Evolutionary conservation across 35 echinoderm and acorn worm species (phyloP).

Genomic region (Chiridota heheva): DNA sequence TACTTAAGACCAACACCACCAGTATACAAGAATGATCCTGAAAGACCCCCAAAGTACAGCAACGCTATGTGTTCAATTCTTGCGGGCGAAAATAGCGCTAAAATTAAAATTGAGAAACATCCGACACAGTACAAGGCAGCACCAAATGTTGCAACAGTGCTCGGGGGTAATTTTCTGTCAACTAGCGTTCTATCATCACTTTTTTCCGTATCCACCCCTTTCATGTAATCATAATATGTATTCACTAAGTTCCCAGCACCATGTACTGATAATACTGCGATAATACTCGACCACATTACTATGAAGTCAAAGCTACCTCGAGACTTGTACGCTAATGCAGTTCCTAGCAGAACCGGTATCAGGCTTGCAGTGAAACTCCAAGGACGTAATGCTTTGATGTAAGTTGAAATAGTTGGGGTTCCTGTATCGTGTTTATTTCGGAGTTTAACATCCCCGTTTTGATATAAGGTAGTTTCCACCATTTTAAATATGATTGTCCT

Average conservation of each 20-base stretch:
- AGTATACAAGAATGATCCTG: conserved; percentile 90
- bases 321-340: conserved; percentile 78
- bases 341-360: conserved; percentile 73
- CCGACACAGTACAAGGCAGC: conserved; percentile 77
- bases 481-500: not conserved
- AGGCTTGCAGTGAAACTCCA: conserved; percentile 93
- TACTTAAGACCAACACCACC: conserved; percentile 96
- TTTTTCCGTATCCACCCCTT: conserved; percentile 92
- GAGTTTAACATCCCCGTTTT: not conserved
- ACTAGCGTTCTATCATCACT: conserved; percentile 96
- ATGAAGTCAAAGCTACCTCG: conserved; percentile 28
- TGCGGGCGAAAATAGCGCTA: conserved; percentile 58
- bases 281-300: conserved; percentile 46
- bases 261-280: conserved; percentile 86
- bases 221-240: conserved; percentile 91
- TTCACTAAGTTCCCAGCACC: conserved; percentile 95
- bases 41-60: conserved; percentile 90
- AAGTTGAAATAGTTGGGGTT: not conserved
- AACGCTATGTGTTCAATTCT: conserved; percentile 95
- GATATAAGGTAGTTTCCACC: not conserved
- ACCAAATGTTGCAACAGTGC: conserved; percentile 79
- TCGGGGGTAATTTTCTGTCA: conserved; percentile 63
- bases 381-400: conserved; percentile 60
- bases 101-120: conserved; percentile 55
- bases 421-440: not conserved